Conservation (phyloP, 2,888 invertebrate species). For the Zygaena filipendulae region DNA sequence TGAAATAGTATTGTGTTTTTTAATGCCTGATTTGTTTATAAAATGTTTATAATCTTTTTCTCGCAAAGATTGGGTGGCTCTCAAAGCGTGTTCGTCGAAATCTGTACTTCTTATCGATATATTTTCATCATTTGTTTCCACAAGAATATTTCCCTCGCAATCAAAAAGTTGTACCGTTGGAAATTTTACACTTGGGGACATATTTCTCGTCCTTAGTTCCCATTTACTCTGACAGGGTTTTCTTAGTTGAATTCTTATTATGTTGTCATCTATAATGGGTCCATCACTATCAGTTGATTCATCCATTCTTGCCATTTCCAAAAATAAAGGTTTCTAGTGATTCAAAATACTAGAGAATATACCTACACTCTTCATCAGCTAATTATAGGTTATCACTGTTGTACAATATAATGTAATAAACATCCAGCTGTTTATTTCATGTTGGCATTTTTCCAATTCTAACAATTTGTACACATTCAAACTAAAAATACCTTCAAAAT, state of each 20-base stretch:
- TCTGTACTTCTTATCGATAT: conserved; percentile 56
- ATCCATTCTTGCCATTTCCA: conserved; percentile 41
- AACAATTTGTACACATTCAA: conserved; percentile 47
- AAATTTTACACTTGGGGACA: conserved; percentile 67
- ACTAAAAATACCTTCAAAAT: too few relatives aligned
- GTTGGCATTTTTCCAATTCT: conserved; percentile 47
- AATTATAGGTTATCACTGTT: not conserved
- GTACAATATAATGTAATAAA: too few relatives aligned
- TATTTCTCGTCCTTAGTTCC: conserved; percentile 72
- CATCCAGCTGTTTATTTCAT: conserved; percentile 53
- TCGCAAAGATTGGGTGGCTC: conserved; percentile 40
- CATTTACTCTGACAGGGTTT: conserved; percentile 72
- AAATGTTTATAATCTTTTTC: conserved; percentile 50
- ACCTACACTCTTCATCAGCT: too few relatives aligned
- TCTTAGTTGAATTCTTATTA: conserved; percentile 70
- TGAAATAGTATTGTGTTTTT: conserved; percentile 53
- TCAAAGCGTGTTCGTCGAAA: conserved; percentile 31
- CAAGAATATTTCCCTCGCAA: conserved; percentile 70
- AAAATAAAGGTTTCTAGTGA: too few relatives aligned
- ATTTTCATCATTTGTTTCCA: conserved; percentile 70
- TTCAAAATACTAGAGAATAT: too few relatives aligned
- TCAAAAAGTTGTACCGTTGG: conserved; percentile 73
- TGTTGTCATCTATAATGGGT: conserved; percentile 61
- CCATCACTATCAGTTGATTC: conserved; percentile 51
- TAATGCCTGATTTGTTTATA: conserved; percentile 37